Evolutionary conservation across 2,113 vertebrate species (phyloP), one percentile per base, ranked within the genome.

Genomic region (Vombatus ursinus): DNA sequence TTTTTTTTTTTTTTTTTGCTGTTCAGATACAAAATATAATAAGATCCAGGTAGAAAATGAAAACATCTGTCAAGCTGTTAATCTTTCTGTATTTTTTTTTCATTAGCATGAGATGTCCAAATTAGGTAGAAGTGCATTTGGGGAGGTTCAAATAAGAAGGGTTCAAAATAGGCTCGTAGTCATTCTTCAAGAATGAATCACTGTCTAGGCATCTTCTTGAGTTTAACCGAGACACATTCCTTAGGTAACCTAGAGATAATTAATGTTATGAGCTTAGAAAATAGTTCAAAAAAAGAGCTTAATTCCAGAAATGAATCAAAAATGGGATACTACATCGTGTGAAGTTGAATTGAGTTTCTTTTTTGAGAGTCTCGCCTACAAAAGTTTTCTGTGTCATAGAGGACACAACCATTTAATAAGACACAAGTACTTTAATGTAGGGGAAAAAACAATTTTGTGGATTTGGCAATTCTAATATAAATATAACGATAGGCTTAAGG

Each of bases 1-100:
- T 96, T 52, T 95, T n/a, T 96, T 61, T 95, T 28, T 91, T n/a
- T n/a, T n/a, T n/a, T 93, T 19, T 52, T 52, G 4, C 52, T 92
- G 37, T 92, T 92, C 19, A 93, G 7, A 24, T 93, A 57, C 52
- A 50, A 77, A 31, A 44, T 61, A 94, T 54, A 7, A 37, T 44
- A 49, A 92, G 11, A 91, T 23, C 14, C n/a, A 48, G 8, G 7
- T 96, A 14, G 22, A 52, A 90, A 93, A 52, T 90, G 22, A 89
- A 77, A 92, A 92, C 68, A 93, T 92, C 8, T 92, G 48, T 77
- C 68, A 47, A 8, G 31, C 84, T 37, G 52, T 89, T 57, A 77
- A 23, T 50, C 90, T 94, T 96, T 95, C 24, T 8, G 68, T 95
- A 8, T 44, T 89, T 68, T 68, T 6, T 92, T 96, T 48, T 50